Base-by-base conservation (phyloP, 92 coral and sea anemone species). In the Actinostola sp. region DNA sequence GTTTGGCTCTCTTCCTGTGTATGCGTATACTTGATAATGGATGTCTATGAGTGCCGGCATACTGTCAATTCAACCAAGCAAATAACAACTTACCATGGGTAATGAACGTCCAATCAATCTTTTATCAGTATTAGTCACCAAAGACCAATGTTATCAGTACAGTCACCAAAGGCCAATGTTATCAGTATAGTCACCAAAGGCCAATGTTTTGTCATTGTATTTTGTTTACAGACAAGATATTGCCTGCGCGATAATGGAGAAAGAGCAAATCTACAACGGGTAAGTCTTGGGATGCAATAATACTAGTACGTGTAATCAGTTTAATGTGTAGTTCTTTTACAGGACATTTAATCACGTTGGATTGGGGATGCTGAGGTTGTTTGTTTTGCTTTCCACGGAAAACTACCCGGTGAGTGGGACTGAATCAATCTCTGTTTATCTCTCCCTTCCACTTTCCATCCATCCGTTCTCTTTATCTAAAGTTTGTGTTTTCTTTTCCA, bases 371-470 rank as follows among this genome's bases (percentile, higher is more conserved):
- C 59, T 90, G 12, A 70, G 89, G 66, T 44, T 90, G 64, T 90
- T 90, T 65, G 92, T 90, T 30, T 72, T 90, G 27, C 86, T 90
- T n/a, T 90, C 96, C 0, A 90, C 96, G 9, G 96, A 90, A 54
- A 90, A 90, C 55, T 90, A 75, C 63, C 96, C 96, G 66, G 96
- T 90, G 31, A 86, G 93, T 80, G 12, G 30, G 1, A 60, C 1
- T 63, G 16, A 3, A 10, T 49, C 17, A 15, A 16, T 5, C 41
- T 7, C 54, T 45, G 0, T 46, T 0, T 24, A 41, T 12, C 25
- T 60, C 17, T n/a, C 1, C 38, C 53, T 46, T 7, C 53, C 53
- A 19, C 23, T 6, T 13, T 4, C 53, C 3, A 15, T 21, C 21
- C 13, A 34, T 0, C 21, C n/a, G 6, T 34, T 31, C 25, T 31